Base-by-base conservation (phyloP, 2,113 vertebrate species). In the Megalops atlanticus region DNA sequence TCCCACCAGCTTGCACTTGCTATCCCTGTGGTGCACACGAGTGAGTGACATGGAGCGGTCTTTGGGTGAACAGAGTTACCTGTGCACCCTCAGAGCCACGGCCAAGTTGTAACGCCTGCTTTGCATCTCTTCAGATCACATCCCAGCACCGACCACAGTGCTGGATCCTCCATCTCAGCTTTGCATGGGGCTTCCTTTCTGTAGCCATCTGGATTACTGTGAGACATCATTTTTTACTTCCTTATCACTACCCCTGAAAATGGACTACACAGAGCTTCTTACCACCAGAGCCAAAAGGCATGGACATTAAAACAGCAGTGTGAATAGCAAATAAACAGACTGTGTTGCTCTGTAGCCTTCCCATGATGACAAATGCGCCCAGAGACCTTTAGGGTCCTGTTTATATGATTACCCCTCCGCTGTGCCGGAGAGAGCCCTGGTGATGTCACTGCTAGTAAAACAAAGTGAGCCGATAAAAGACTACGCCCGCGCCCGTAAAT, bases 401-500 rank as follows among this genome's bases (percentile, higher is more conserved):
- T 87, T 77, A 68, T 31, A 40, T 79, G 81, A 88, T 84, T 80
- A 83, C 83, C 58, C 69, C 69, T 76, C 76, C 86, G 85, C 83
- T 92, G 88, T 89, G 84, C 81, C 79, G 90, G 90, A 91, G n/a
- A 92, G 88, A 88, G 86, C n/a, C 91, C 90, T 87, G 88, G 93
- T 94, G 94, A 95, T 92, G 93, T 94, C 93, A 94, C 86, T 79
- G 80, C 87, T 89, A 88, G 87, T 93, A 91, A 92, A 92, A 89
- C 89, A 90, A 91, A 93, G 91, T 91, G 90, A 84, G 89, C 90
- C 91, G 90, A 93, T 93, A 92, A 92, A 91, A 89, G 87, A 74
- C 49, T 68, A 84, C 69, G 85, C 85, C 87, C 89, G 83, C 88
- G 39, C 88, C 88, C 89, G 84, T 92, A 91, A 90, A 92, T 92